Evolutionary conservation across 2,888 invertebrate species (phyloP), one percentile per base, ranked within the genome.

Genomic region (Mesoligia furuncula): DNA sequence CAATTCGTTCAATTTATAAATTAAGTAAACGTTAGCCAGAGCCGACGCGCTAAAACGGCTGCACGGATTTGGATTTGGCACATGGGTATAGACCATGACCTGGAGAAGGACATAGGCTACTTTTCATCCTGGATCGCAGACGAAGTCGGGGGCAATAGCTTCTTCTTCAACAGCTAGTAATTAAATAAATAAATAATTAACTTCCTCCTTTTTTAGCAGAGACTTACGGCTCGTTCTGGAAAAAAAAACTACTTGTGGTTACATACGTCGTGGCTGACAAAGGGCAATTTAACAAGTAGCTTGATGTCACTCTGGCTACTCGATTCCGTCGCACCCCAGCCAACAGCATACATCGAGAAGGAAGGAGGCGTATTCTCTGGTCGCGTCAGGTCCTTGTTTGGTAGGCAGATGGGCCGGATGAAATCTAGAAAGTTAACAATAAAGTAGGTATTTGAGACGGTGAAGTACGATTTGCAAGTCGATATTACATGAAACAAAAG

Each of bases 361-460:
- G 20, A 2, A 64, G 36, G 31, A 20, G 75, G 61, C 13, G 15
- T 61, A 48, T 71, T 65, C 9, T 54, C 65, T 48, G 59, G 17
- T 13, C 0, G n/a, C 0, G 85, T 80, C 17, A 77, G 9, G 24
- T 85, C 85, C 20, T 31, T 42, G 11, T 27, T n/a, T 24, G 85
- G 85, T 7, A 85, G 45, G 54, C 85, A 85, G 15, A 85, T 39
- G 13, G 85, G 85, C 4, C 85, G 85, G 20, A 85, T 85, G 61
- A 85, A 85, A 42, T 82, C 85, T 85, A 66, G 8, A 85, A 84
- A 39, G 27, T 39, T 20, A 57, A 48, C 6, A 71, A 78, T 48
- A 15, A 31, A n/a, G 2, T 51, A 20, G 9, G 3, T 5, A n/a
- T 36, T 71, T 15, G 6, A 5, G 31, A 24, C 5, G 15, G 24